Conservation (phyloP, 2,888 invertebrate species). For the Imbricaverruca yamaguchii region DNA sequence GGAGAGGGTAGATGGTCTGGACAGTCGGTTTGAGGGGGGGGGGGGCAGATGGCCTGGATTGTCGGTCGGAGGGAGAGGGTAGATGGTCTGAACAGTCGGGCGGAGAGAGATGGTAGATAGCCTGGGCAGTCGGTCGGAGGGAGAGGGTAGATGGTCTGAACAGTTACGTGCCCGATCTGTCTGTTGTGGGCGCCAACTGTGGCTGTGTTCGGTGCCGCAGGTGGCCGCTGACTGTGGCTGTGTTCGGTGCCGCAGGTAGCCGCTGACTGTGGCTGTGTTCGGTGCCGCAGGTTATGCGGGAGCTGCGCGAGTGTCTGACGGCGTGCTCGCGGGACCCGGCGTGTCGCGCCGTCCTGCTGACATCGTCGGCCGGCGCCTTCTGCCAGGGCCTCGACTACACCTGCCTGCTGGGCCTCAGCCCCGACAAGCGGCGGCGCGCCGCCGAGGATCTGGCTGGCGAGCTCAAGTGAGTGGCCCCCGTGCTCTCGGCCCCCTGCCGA, state of each 20-base stretch:
- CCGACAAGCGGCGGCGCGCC: slow-evolving; percentile 53
- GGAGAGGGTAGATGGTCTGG: background rate
- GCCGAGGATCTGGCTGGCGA: slow-evolving; percentile 62
- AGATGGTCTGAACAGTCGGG: too few relatives aligned
- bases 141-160: too few relatives aligned
- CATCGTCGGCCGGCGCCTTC: slow-evolving; percentile 65
- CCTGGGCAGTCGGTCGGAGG: too few relatives aligned
- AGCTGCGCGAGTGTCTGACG: slow-evolving; percentile 60
- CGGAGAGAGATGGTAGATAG: too few relatives aligned
- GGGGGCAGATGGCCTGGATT: background rate
- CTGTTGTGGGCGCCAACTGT: too few relatives aligned
- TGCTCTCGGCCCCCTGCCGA: too few relatives aligned
- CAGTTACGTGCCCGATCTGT: too few relatives aligned
- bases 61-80: background rate
- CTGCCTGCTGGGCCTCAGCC: slow-evolving; percentile 53
- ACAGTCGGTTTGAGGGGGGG: background rate
- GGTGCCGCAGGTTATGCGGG: slow-evolving; percentile 56
- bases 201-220: too few relatives aligned
- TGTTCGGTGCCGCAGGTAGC: too few relatives aligned
- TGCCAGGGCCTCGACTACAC: slow-evolving; percentile 77
- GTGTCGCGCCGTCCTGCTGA: slow-evolving; percentile 61
- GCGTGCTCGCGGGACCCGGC: slow-evolving; percentile 55
- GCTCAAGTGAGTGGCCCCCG: slow-evolving; percentile 56
- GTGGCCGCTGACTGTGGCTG: too few relatives aligned
- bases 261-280: too few relatives aligned